Base-by-base conservation (phyloP, 2,888 invertebrate species). In the Synergus gifuensis region DNA sequence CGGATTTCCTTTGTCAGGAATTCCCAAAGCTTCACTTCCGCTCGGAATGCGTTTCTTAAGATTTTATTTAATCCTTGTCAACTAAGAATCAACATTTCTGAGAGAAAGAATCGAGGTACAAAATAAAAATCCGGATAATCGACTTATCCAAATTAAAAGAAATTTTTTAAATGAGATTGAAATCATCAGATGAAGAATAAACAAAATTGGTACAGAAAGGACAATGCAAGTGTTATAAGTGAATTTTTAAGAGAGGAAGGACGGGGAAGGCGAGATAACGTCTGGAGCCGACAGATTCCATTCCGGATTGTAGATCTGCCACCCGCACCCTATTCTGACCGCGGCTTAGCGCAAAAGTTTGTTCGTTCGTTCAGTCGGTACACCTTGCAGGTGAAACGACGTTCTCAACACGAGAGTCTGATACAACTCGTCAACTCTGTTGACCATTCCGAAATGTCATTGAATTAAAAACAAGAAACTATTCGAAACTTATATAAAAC, bases 251-350 rank as follows among this genome's bases (percentile, higher is more conserved):
- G 76, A 79, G 58, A 49, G 77, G 63, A 78, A 79, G 77, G 76
- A 60, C 80, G 49, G 62, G 78, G 69, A 79, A 84, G 81, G 82
- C 76, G 81, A 83, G 83, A 86, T 89, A 90, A 90, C 85, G 90
- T 91, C 91, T 92, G 92, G 90, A 89, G 85, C 91, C 88, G 92
- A 92, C 92, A 92, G 92, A 91, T 91, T 90, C 91, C 89, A 92
- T 92, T 92, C 91, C 90, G 88, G 90, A 90, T 90, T 90, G 91
- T 89, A 90, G 89, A 91, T 91, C 89, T 87, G 89, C 90, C 89
- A 88, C 88, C 89, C 89, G 87, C 90, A 88, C 88, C 87, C 86
- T 85, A 80, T 85, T 87, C 86, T 90, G 89, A 90, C 90, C 90
- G 85, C 89, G 86, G 86, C 86, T 88, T 84, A 85, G 84, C 85